Evolutionary conservation across 2,113 vertebrate genomes (phyloP).

Genomic region (Anguilla rostrata): DNA sequence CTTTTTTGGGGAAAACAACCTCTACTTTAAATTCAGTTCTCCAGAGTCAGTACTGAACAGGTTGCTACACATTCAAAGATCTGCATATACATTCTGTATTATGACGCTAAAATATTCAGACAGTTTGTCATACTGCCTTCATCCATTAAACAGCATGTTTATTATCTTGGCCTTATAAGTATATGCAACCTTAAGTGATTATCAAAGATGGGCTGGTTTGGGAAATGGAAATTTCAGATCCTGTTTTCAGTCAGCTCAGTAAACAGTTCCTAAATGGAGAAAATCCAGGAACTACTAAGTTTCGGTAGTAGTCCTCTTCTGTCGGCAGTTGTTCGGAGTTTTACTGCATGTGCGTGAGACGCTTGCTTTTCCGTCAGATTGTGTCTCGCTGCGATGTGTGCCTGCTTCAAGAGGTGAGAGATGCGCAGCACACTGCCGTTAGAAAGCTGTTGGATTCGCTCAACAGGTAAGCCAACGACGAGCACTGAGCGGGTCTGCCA

Average conservation of each 20-base stretch:
- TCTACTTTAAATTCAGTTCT: background rate
- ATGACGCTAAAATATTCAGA: too few species aligned
- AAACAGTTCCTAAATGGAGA: background rate
- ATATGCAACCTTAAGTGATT: background rate
- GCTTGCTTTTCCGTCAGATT: constrained; percentile 54
- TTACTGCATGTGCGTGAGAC: background rate
- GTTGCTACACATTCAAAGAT: background rate
- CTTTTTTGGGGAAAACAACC: background rate
- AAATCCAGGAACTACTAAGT: background rate
- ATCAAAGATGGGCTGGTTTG: background rate
- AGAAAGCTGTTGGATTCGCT: constrained; percentile 46
- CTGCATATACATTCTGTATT: background rate
- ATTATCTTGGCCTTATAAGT: background rate
- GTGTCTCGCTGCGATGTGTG: constrained; percentile 67
- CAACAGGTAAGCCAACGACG: constrained; percentile 49
- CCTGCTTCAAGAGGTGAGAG: constrained; percentile 73
- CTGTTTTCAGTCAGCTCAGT: background rate
- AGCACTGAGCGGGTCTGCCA: background rate
- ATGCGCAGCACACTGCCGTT: constrained; percentile 56
- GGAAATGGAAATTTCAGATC: background rate
- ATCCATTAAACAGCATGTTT: background rate
- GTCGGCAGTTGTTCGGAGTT: background rate
- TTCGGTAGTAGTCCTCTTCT: background rate
- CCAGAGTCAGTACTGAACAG: background rate
- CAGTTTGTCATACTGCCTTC: background rate